These are phyloP conservation scores for Crocidura indochinensis DNA, from an alignment of 2,797 vertebrate genomes.

Conservation along the genomic window DNA sequence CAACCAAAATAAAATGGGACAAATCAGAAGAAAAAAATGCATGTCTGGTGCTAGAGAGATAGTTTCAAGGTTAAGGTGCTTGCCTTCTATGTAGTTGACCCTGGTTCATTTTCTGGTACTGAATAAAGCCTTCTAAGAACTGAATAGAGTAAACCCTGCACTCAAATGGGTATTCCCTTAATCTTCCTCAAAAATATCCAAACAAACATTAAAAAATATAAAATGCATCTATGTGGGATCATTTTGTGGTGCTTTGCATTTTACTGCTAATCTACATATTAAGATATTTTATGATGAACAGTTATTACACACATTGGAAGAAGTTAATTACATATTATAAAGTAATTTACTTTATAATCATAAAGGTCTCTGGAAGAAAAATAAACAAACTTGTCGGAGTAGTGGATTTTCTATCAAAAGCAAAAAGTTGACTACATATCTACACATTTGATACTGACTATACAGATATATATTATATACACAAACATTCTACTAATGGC, in stretches of 20 bases:
- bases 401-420: not conserved
- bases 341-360: not conserved
- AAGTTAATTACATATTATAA: no score
- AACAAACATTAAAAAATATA: no score
- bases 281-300: slow-evolving; percentile 2
- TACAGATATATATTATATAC: not conserved
- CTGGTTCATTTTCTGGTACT: no score
- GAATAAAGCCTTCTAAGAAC: no score
- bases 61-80: no score
- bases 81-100: no score
- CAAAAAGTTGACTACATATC: not conserved
- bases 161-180: no score
- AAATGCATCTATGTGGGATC: slow-evolving; percentile 17
- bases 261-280: slow-evolving; percentile 36
- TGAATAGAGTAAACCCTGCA: no score
- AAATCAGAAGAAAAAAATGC: slow-evolving; percentile 20
- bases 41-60: not conserved
- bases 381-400: not conserved
- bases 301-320: not conserved
- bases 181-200: no score
- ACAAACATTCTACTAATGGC: not conserved
- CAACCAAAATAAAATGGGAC: slow-evolving; percentile 35
- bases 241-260: not conserved
- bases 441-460: not conserved
- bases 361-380: not conserved